Evolutionary conservation across 2,113 vertebrate genomes (phyloP), one percentile per base, ranked within the genome.

Genomic region (Sturnus vulgaris): DNA sequence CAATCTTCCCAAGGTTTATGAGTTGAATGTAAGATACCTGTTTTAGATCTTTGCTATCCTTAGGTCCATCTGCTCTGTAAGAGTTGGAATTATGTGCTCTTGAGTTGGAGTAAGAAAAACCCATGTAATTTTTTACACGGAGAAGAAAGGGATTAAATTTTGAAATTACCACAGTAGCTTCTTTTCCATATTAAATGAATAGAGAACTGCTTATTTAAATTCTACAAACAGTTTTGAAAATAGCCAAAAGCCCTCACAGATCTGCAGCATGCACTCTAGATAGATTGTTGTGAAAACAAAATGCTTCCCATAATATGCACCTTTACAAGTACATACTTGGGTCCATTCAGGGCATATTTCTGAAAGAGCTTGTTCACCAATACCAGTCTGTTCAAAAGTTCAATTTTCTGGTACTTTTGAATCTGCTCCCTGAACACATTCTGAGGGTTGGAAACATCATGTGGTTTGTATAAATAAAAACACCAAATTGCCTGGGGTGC

Each of bases 391-490:
- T 75, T 57, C n/a, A 10, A 39, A 76, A 78, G 33, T 73, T 90
- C 82, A 42, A 0, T 96, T 92, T 94, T 68, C 87, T 88, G 63
- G 33, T 30, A 15, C 33, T 73, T 83, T 18, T 63, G n/a, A 72
- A 57, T 82, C 82, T 83, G 56, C 15, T 91, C 69, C 66, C 46
- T 65, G 37, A 75, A 65, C 17, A 10, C 61, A 25, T 90, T 94
- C 27, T 82, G 81, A 63, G 66, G 49, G 35, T 70, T 87, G 70
- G 78, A 92, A 77, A 24, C 61, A 71, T 91, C 57, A 16, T 65
- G 77, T 86, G 70, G 84, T 71, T 71, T 86, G 83, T 87, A 50
- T 82, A 87, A 95, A 91, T 87, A 80, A 88, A 94, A 20, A 2
- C 37, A 61, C 59, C 66, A 31, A 56, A 69, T 76, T 78, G 91